Conservation (phyloP, 1,140 invertebrate species). For the Pygmarrhopalites habei region DNA sequence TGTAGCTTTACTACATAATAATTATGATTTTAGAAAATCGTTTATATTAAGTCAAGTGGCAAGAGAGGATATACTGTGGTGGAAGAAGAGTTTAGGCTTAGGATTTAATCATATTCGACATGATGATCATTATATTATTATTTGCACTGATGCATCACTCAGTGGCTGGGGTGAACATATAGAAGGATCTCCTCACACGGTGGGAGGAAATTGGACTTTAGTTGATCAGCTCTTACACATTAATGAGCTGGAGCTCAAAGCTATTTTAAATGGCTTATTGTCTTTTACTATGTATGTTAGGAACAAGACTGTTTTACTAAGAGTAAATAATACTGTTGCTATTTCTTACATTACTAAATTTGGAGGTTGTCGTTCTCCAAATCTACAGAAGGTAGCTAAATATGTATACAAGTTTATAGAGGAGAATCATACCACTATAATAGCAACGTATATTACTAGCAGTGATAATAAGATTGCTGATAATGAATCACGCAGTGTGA, state of each 20-base stretch:
- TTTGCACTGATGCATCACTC: neutral
- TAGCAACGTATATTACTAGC: neutral
- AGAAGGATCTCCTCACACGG: neutral
- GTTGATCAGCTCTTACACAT: conserved; percentile 6
- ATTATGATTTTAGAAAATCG: neutral
- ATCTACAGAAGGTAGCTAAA: conserved; percentile 7
- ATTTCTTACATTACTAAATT: conserved; percentile 20
- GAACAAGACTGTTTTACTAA: conserved; percentile 1
- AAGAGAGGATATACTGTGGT: neutral
- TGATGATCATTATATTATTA: neutral
- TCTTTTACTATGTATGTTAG: neutral
- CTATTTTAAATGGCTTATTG: conserved; percentile 1
- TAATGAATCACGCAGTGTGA: neutral
- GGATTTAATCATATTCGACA: neutral
- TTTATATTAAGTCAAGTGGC: neutral
- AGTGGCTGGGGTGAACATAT: conserved; percentile 17
- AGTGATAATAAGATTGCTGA: neutral
- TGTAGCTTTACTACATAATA: neutral
- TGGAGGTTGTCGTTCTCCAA: conserved; percentile 13
- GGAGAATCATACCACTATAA: neutral
- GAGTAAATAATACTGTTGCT: conserved; percentile 16
- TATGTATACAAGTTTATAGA: conserved; percentile 14
- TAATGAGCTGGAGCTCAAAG: conserved; percentile 22
- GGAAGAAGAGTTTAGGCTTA: neutral
- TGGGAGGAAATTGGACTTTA: conserved; percentile 13